Percentiles rank a stretch among this genome's conserved stretches.
Conservation (phyloP, 1,140 invertebrate genomes). For the Ylistrum balloti region DNA sequence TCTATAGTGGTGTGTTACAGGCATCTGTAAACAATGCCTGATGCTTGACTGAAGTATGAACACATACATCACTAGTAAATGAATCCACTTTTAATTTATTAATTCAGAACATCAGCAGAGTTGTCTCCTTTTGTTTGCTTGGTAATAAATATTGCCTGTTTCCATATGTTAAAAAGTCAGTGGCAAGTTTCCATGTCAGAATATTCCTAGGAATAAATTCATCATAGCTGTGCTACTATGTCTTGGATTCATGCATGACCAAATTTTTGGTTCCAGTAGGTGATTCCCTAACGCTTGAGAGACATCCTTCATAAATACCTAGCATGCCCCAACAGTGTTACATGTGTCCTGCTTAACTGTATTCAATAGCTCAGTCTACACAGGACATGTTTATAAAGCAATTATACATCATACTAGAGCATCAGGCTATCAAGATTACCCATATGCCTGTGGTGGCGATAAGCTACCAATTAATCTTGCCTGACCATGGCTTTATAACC, state of each 20-base stretch:
- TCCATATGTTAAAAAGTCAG: not conserved
- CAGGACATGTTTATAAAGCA: not conserved
- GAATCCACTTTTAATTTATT: slow-evolving; percentile 15
- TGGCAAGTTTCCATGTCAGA: not conserved
- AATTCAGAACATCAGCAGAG: not conserved
- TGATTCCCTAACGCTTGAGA: not conserved
- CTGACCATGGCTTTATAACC: not conserved
- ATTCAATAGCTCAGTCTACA: not conserved
- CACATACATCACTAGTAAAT: not conserved
- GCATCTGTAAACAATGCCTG: too few species aligned
- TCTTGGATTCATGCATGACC: not conserved
- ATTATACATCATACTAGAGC: slow-evolving; percentile 27
- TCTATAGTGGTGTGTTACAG: too few species aligned
- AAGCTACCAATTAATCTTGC: slow-evolving; percentile 1
- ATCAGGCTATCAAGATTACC: not conserved
- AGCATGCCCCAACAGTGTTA: not conserved
- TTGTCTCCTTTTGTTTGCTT: not conserved
- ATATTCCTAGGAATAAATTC: not conserved
- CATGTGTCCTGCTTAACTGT: not conserved
- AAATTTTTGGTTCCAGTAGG: not conserved
- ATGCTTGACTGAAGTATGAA: not conserved
- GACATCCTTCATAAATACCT: not conserved
- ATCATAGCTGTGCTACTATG: not conserved
- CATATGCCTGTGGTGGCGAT: slow-evolving; percentile 4
- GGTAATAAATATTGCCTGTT: not conserved